Percentiles rank a stretch among this genome's conserved stretches.
Conservation (phyloP, 2,888 invertebrate genomes). For the Rhagophthalmus giganteus region DNA sequence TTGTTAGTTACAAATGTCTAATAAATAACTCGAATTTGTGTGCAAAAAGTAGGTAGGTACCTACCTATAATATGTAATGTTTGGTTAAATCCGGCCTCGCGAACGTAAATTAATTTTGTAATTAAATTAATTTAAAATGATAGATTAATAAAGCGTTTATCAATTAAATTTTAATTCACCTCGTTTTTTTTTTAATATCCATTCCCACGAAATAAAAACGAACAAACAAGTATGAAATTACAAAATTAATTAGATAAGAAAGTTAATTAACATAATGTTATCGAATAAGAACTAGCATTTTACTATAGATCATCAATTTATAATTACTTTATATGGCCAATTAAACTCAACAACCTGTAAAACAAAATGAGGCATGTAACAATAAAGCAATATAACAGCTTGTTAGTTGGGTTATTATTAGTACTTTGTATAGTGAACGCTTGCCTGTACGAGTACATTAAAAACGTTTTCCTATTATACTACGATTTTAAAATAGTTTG, state of each 20-base stretch:
- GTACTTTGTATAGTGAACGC: slow-evolving; percentile 35
- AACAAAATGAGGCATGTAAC: slow-evolving; percentile 38
- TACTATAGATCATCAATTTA: slow-evolving; percentile 19
- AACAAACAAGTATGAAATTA: background rate
- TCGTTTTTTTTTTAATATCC: background rate
- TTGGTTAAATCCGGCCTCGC: too few species aligned
- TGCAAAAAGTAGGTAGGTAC: too few species aligned
- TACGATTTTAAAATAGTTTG: slow-evolving; percentile 3
- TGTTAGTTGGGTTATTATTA: slow-evolving; percentile 36
- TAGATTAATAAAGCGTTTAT: background rate
- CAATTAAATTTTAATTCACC: background rate
- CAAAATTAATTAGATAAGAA: slow-evolving; percentile 1
- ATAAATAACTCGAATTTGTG: too few species aligned
- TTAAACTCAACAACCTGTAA: slow-evolving; percentile 37
- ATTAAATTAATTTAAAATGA: background rate
- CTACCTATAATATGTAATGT: too few species aligned
- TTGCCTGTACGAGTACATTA: slow-evolving; percentile 19
- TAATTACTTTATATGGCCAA: slow-evolving; percentile 32
- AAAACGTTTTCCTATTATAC: slow-evolving; percentile 9
- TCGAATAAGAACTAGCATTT: background rate
- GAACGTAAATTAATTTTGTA: too few species aligned
- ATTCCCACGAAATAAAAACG: background rate
- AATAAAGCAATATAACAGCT: slow-evolving; percentile 41
- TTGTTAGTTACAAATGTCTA: too few species aligned
- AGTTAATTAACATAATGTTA: background rate